Percentiles rank a stretch among this genome's conserved stretches.
Conservation (phyloP, 2,113 vertebrate genomes). For the Epinephelus fuscoguttatus region DNA sequence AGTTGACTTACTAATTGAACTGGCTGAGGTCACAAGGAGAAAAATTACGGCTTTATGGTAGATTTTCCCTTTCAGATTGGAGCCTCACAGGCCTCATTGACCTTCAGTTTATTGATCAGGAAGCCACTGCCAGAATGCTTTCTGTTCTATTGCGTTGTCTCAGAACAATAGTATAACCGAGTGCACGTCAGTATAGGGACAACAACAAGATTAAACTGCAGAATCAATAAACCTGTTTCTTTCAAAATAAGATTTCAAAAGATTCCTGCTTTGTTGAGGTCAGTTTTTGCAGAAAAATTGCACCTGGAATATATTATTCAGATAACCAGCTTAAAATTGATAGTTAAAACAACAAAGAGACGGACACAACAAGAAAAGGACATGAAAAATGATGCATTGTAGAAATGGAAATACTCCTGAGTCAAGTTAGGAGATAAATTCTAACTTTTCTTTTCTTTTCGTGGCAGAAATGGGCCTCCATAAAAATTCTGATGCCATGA, state of each 20-base stretch:
- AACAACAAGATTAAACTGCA: neutral
- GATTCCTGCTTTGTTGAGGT: conserved; percentile 5
- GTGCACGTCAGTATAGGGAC: neutral
- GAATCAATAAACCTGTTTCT: neutral
- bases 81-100: conserved; percentile 1
- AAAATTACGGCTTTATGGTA: neutral
- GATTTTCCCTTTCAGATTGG: neutral
- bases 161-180: neutral
- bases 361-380: neutral
- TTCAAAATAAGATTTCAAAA: conserved; percentile 31
- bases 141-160: neutral
- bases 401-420: too few relatives aligned
- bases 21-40: neutral
- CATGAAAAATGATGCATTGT: too few relatives aligned
- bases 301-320: neutral
- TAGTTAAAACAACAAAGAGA: neutral
- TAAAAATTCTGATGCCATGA: neutral
- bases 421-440: too few relatives aligned
- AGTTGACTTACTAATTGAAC: neutral
- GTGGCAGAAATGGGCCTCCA: neutral
- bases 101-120: conserved; percentile 47
- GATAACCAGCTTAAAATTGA: neutral
- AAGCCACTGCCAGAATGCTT: conserved; percentile 1
- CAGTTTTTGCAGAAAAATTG: neutral
- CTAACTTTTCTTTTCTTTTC: neutral